phyloP scores from a whole-genome alignment of 2,888 invertebrate species.

The Himalopsyche japonica region DNA sequence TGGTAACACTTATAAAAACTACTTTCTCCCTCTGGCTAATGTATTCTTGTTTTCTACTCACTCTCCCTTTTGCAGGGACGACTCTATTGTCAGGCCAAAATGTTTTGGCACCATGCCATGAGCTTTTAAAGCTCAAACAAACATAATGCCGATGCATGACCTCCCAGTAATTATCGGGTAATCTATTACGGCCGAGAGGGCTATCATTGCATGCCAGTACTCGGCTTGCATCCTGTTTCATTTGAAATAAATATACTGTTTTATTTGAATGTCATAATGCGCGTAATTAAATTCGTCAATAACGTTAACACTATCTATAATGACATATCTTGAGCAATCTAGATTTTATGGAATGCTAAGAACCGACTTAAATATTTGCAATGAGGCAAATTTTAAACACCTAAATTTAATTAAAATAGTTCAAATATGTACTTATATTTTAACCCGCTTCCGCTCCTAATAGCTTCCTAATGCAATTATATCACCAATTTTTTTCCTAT shows the following conservation, averaged over 20 bases:
- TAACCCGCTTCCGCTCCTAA: too few relatives aligned
- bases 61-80: conserved; percentile 4
- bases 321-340: too few relatives aligned
- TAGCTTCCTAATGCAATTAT: too few relatives aligned
- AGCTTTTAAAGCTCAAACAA: conserved; percentile 38
- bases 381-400: too few relatives aligned
- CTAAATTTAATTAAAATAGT: too few relatives aligned
- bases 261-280: neutral
- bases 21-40: neutral
- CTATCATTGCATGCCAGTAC: neutral
- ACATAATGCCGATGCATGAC: conserved; percentile 35
- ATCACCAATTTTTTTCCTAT: too few relatives aligned
- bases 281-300: too few relatives aligned
- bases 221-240: neutral
- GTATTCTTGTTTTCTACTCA: neutral
- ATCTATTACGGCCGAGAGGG: conserved; percentile 28
- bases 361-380: too few relatives aligned
- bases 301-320: too few relatives aligned
- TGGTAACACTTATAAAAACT: neutral
- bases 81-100: conserved; percentile 29
- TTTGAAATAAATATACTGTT: neutral
- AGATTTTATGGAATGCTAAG: too few relatives aligned
- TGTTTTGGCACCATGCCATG: conserved; percentile 33
- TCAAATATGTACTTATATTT: too few relatives aligned
- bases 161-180: conserved; percentile 38